phyloP scores from a whole-genome alignment of 2,888 invertebrate species.

The Pristionchus entomophagus region DNA sequence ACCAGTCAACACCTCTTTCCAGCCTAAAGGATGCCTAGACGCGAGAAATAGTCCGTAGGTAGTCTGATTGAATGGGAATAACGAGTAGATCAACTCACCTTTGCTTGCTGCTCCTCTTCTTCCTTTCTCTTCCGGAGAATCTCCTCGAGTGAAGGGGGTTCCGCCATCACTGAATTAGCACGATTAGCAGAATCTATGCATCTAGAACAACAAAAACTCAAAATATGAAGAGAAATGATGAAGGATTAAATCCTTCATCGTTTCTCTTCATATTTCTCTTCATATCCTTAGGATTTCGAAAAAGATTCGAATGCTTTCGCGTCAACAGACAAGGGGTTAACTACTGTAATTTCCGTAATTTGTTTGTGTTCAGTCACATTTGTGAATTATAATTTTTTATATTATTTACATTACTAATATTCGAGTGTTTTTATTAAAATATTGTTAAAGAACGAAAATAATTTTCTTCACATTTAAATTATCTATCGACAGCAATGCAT shows the following conservation, averaged over 20 bases:
- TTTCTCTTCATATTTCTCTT: background rate
- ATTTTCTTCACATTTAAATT: too few relatives aligned
- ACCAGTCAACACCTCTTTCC: too few relatives aligned
- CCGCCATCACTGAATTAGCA: conserved; percentile 76
- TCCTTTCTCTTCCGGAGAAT: conserved; percentile 94
- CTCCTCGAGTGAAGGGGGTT: conserved; percentile 96
- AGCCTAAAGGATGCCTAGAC: too few relatives aligned
- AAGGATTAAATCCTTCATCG: background rate
- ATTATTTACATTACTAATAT: too few relatives aligned
- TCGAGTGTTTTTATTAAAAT: too few relatives aligned
- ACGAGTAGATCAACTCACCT: conserved; percentile 78
- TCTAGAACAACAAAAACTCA: too few relatives aligned
- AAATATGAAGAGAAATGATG: background rate
- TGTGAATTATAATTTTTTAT: background rate
- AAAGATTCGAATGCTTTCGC: background rate
- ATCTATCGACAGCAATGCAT: too few relatives aligned
- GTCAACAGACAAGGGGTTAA: background rate
- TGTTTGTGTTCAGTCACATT: background rate
- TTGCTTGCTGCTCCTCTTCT: conserved; percentile 93
- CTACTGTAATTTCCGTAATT: background rate
- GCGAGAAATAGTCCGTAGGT: too few relatives aligned
- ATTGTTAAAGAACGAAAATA: too few relatives aligned
- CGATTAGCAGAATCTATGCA: background rate
- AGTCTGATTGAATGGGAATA: background rate
- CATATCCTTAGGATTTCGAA: background rate